Conservation (phyloP, 2,888 invertebrate species). For the Nasonia oneida region DNA sequence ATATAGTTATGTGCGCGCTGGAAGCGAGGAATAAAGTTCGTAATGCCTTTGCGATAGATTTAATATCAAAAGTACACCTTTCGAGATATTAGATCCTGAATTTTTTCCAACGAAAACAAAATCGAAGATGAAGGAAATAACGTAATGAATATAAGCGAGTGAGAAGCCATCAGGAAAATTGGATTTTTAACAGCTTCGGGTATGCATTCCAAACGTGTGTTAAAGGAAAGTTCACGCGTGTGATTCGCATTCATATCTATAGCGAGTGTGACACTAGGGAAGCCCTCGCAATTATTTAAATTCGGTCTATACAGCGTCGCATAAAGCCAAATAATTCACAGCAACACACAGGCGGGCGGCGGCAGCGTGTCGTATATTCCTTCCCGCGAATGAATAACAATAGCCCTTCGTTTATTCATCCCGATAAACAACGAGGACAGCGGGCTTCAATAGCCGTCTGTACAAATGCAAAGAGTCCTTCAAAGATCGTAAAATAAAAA, state of each 20-base stretch:
- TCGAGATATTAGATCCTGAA: background rate
- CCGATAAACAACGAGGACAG: conserved; percentile 1
- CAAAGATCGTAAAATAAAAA: conserved; percentile 21
- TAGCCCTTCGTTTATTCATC: conserved; percentile 1
- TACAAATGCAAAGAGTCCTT: conserved; percentile 10
- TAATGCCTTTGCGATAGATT: background rate
- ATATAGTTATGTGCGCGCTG: too few species aligned
- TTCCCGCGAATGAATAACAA: conserved; percentile 1
- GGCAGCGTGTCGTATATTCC: background rate
- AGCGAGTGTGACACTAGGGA: too few species aligned
- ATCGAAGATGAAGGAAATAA: too few species aligned
- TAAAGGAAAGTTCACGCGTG: too few species aligned
- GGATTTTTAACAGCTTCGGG: too few species aligned
- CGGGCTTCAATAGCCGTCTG: conserved; percentile 6
- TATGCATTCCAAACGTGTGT: too few species aligned
- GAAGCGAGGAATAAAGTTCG: background rate
- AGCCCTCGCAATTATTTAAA: conserved; percentile 1
- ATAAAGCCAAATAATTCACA: conserved; percentile 10
- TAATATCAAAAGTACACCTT: background rate
- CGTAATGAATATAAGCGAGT: too few species aligned
- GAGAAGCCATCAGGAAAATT: background rate
- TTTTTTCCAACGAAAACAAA: background rate
- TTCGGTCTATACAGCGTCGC: background rate
- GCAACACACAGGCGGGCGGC: background rate
- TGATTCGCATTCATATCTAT: too few species aligned